A percentile compares a stretch with the other conserved stretches of the same genome.
Evolutionary conservation across 2,797 vertebrate genomes (phyloP).

Genomic region (Sebastes ruberrimus): DNA sequence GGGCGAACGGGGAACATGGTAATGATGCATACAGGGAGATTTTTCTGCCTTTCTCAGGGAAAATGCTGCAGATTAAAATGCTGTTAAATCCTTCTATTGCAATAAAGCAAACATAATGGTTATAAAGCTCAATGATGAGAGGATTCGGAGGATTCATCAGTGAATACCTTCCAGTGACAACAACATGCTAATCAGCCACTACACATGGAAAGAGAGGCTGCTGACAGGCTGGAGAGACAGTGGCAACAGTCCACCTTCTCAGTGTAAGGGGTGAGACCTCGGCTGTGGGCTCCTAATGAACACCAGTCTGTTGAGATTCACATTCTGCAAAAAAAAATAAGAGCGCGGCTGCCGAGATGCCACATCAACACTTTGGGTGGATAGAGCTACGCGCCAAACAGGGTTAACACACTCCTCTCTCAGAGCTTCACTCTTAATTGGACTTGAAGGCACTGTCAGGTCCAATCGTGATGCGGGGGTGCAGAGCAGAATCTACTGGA

Average conservation of each 20-base stretch:
- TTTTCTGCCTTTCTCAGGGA: slow-evolving; percentile 4
- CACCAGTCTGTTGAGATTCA: slow-evolving; percentile 55
- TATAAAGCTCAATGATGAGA: not conserved
- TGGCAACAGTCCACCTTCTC: slow-evolving; percentile 44
- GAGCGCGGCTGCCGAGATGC: slow-evolving; percentile 56
- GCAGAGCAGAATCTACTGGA: slow-evolving; percentile 68
- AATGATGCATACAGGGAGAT: slow-evolving; percentile 14
- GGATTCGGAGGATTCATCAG: not conserved
- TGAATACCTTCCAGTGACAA: not conserved
- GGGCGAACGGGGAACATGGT: slow-evolving; percentile 15
- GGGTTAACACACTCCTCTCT: slow-evolving; percentile 73
- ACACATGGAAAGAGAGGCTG: slow-evolving; percentile 10
- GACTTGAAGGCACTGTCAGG: slow-evolving; percentile 83
- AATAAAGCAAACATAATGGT: slow-evolving; percentile 28
- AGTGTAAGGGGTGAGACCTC: slow-evolving; percentile 33
- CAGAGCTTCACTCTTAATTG: slow-evolving; percentile 78
- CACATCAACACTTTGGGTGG: slow-evolving; percentile 72
- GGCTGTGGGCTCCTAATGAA: slow-evolving; percentile 59
- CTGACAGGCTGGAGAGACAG: slow-evolving; percentile 40
- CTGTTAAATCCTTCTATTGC: not conserved
- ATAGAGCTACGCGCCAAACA: slow-evolving; percentile 61
- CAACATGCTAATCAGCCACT: slow-evolving; percentile 5
- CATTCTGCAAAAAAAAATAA: slow-evolving; percentile 46
- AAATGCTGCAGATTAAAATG: slow-evolving; percentile 18
- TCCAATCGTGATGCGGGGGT: slow-evolving; percentile 75